Evolutionary conservation across 2,113 vertebrate genomes (phyloP), one percentile per base, ranked within the genome.

Genomic region (Leptobrachium leishanense): DNA sequence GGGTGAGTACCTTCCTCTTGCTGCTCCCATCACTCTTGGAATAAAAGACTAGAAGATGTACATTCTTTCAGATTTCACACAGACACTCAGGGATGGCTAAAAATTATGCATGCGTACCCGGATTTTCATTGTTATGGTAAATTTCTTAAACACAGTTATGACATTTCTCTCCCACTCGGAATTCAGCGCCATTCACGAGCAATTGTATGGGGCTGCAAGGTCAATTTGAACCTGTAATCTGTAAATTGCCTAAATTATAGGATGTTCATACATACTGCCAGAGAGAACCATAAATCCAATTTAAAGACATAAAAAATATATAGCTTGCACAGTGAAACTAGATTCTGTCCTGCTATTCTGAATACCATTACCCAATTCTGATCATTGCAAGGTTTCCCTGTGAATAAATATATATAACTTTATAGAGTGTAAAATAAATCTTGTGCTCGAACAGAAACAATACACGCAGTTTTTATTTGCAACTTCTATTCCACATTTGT

Each of bases 181-280:
- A 90, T 92, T 91, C 90, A 87, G 87, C 83, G 83, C 88, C 88
- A 90, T 88, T 92, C 90, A 93, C 90, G 92, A 92, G 90, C 90
- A 92, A 92, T 93, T 94, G 92, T 93, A 92, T 90, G 89, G 91
- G 77, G 90, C 91, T 92, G 90, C 90, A 89, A 91, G 92, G 93
- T 94, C 92, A 93, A 92, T 92, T 92, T 94, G 92, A 94, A 95
- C 94, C 95, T 92, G 92, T 94, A 94, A 94, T 93, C 86, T 89
- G 93, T 94, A 94, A 95, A 96, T 95, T 94, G 89, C 92, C 92
- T 94, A 93, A 94, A 96, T 95, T 94, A 94, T 92, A 94, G 93
- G 91, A 94, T 95, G 93, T 93, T 93, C 91, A 91, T 91, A 92
- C 92, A 91, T 91, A 90, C 92, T 92, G 90, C 92, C 92, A 91